Conservation (phyloP, 2,113 vertebrate genomes). For the Danionella cerebrum region DNA sequence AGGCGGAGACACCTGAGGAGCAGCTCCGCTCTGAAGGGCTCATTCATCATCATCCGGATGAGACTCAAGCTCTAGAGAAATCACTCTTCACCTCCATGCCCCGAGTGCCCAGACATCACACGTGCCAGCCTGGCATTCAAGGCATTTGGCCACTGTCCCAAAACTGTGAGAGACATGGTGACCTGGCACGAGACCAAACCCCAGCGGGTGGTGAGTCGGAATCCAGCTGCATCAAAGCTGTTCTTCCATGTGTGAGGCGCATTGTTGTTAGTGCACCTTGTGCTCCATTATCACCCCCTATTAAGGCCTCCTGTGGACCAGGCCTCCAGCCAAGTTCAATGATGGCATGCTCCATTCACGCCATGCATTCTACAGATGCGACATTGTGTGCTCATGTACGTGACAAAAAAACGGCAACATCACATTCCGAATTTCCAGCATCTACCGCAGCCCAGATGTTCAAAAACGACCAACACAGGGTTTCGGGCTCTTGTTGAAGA, state of each 20-base stretch:
- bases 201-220: slow-evolving; percentile 41
- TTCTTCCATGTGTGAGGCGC: slow-evolving; percentile 62
- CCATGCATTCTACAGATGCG: slow-evolving; percentile 16
- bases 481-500: too few species aligned
- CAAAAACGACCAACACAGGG: too few species aligned
- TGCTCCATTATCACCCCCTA: slow-evolving; percentile 66
- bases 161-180: slow-evolving; percentile 14
- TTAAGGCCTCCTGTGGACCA: slow-evolving; percentile 32
- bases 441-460: too few species aligned
- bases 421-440: too few species aligned
- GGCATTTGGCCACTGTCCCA: slow-evolving; percentile 34
- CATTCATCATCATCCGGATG: slow-evolving; percentile 43
- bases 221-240: slow-evolving; percentile 69
- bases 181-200: slow-evolving; percentile 42
- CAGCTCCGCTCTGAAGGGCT: slow-evolving; percentile 22
- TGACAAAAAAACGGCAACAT: too few species aligned
- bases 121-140: slow-evolving; percentile 18
- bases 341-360: slow-evolving; percentile 48
- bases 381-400: too few species aligned
- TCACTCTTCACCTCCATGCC: too few species aligned
- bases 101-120: slow-evolving; percentile 50
- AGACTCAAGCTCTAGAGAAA: slow-evolving; percentile 52
- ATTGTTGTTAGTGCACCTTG: slow-evolving; percentile 59
- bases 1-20: slow-evolving; percentile 20
- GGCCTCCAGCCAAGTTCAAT: slow-evolving; percentile 61